phyloP scores from a whole-genome alignment of 2,888 invertebrate species.

The Acleris laterana region DNA sequence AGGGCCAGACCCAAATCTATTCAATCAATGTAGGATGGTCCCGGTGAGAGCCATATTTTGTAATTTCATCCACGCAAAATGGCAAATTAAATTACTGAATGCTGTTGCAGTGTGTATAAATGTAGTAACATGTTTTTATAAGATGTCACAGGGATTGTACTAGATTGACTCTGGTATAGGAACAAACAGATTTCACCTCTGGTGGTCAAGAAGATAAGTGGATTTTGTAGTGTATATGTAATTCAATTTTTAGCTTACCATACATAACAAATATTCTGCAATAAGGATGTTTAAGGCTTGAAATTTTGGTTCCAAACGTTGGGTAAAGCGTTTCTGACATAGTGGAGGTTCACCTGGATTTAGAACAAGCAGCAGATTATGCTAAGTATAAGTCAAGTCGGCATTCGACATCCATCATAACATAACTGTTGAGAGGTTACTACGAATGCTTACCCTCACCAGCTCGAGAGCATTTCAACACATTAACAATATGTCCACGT shows the following conservation, averaged over 20 bases:
- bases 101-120: too few species aligned
- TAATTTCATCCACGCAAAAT: too few species aligned
- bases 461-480: conserved; percentile 78
- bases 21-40: too few species aligned
- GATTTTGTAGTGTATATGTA: neutral
- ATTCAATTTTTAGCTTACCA: conserved; percentile 56
- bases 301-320: conserved; percentile 75
- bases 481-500: conserved; percentile 84
- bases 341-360: conserved; percentile 61
- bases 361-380: conserved; percentile 33
- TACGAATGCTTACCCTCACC: conserved; percentile 48
- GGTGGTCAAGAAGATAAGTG: too few species aligned
- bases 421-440: neutral
- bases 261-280: conserved; percentile 83
- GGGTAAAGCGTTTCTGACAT: conserved; percentile 68
- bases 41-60: too few species aligned
- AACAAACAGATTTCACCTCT: too few species aligned
- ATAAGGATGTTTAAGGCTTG: conserved; percentile 86
- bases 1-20: too few species aligned
- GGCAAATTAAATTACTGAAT: too few species aligned
- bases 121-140: too few species aligned
- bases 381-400: conserved; percentile 2
- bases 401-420: neutral
- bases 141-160: too few species aligned
- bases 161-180: too few species aligned